These are phyloP conservation scores for Belgica antarctica DNA, from an alignment of 2,888 invertebrate species.

Conservation along the genomic window DNA sequence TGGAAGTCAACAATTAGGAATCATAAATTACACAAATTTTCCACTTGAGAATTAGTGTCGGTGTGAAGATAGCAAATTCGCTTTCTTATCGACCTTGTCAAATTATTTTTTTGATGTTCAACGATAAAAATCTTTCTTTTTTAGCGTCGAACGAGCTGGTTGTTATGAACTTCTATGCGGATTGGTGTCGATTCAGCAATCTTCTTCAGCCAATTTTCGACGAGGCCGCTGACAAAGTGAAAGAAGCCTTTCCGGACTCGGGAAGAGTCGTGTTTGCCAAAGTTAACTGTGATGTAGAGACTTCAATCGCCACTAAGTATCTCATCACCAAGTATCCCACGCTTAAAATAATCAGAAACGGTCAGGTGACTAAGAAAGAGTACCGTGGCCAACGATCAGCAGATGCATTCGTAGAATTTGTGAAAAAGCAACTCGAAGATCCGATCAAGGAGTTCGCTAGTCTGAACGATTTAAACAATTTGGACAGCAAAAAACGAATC, in stretches of 20 bases:
- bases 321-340: conserved; percentile 99
- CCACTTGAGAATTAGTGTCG: too few relatives aligned
- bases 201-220: conserved; percentile 94
- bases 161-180: conserved; percentile 98
- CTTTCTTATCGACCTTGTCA: neutral
- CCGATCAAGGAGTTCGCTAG: conserved; percentile 76
- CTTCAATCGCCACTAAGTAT: conserved; percentile 81
- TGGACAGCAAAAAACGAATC: conserved; percentile 79
- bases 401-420: conserved; percentile 85
- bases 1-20: too few relatives aligned
- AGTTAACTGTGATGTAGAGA: conserved; percentile 95
- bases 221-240: conserved; percentile 86
- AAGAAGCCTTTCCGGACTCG: conserved; percentile 71
- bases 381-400: conserved; percentile 85
- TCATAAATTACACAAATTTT: too few relatives aligned
- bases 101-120: neutral
- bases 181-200: conserved; percentile 99
- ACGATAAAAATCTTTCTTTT: conserved; percentile 52
- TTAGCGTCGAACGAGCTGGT: conserved; percentile 93
- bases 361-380: conserved; percentile 83
- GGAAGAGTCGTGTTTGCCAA: conserved; percentile 91
- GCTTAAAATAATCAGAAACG: conserved; percentile 88
- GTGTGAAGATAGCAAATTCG: neutral
- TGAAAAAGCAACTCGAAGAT: conserved; percentile 84
- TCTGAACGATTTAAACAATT: conserved; percentile 68